Evolutionary conservation across 2,888 invertebrate species (phyloP), one percentile per base, ranked within the genome.

Genomic region (Kuschelorhynchus macadamiae): DNA sequence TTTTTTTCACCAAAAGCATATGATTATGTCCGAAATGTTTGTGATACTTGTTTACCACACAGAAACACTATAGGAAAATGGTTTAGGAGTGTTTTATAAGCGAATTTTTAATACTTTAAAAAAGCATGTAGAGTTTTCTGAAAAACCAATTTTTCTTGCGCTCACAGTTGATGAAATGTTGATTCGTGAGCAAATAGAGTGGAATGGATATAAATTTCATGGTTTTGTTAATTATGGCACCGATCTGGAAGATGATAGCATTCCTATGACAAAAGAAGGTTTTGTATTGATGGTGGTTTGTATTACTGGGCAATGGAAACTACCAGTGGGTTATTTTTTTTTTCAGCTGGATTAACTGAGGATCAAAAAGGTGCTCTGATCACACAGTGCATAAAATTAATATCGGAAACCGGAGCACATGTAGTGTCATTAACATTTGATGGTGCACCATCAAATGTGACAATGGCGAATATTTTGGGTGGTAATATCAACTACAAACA

Each of bases 251-350:
- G 70, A 69, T 64, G 74, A 77, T 50, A 46, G 39, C 16, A 61
- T 52, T 44, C 57, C 56, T 39, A 60, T 74, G 17, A 75, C 77
- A 9, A 75, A 71, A 56, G 73, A 76, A 53, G 78, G 73, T 3
- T 72, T 77, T 55, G 77, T 77, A n/a, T 71, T 76, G 25, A 73
- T 79, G 73, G 59, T 73, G 7, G 70, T 69, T 49, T 59, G 70
- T 33, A 39, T 77, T 44, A 77, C 77, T 66, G 70, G 67, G 16
- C 16, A 47, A 17, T 78, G 76, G 73, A 78, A 77, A 63, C 62
- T 77, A 18, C 78, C 77, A 17, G 32, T 77, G 12, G 77, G 76
- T 2, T 78, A 78, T 71, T 77, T 76, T 71, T 73, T 77, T 39
- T 66, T 72, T 17, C 25, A 25, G 62, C 72, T 63, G 71, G 75